A percentile compares a stretch with the other conserved stretches of the same genome.
Conservation (phyloP, 1,140 invertebrate species). For the Melipona quadrifasciata region DNA sequence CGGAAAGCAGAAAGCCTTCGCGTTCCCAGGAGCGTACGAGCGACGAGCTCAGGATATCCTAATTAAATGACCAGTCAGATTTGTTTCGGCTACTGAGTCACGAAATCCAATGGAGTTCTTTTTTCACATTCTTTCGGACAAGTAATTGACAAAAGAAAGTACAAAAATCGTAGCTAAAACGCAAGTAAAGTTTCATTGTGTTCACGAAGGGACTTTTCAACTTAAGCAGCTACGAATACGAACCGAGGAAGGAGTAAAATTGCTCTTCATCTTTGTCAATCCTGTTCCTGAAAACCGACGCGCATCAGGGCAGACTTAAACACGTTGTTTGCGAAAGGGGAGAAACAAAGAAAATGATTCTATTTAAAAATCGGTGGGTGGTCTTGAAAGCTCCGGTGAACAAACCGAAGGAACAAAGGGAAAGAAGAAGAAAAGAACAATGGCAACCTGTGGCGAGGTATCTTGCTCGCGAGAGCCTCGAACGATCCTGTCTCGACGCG, state of each 20-base stretch:
- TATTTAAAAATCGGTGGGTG: slow-evolving; percentile 21
- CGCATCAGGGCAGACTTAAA: neutral
- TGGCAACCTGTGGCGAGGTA: neutral
- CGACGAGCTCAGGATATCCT: neutral
- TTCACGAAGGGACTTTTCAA: no score
- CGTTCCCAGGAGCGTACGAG: neutral
- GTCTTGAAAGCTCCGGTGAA: neutral
- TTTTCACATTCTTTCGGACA: no score
- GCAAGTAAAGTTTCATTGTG: no score
- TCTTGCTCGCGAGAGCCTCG: neutral
- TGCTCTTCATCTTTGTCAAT: neutral
- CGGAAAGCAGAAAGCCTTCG: slow-evolving; percentile 1
- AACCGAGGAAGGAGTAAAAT: neutral
- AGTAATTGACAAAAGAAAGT: no score
- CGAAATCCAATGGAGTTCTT: no score
- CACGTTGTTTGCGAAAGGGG: neutral
- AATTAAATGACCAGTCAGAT: neutral
- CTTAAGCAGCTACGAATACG: no score
- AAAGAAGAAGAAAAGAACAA: neutral
- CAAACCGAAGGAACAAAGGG: neutral
- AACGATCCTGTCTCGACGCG: neutral
- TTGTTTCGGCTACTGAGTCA: no score
- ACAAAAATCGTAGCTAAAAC: no score
- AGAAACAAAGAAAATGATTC: neutral
- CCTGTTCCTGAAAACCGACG: neutral